phyloP scores from a whole-genome alignment of 2,113 vertebrate genomes.

The Prunella himalayana region DNA sequence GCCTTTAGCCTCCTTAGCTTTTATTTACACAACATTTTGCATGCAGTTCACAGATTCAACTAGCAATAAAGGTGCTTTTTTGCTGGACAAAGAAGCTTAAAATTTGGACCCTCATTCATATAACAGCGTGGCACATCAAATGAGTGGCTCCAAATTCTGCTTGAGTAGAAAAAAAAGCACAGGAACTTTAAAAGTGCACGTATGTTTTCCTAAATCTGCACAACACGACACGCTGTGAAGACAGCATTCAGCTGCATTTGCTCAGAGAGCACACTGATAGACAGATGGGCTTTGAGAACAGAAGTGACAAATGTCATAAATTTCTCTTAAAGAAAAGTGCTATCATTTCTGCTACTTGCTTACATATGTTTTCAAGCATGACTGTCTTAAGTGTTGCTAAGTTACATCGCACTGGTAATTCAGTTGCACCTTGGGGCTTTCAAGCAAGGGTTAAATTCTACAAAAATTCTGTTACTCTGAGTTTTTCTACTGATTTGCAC shows the following conservation, averaged over 20 bases:
- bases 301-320: slow-evolving; percentile 24
- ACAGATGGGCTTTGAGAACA: slow-evolving; percentile 28
- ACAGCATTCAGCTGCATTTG: not conserved
- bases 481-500: not conserved
- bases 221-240: not conserved
- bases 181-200: not conserved
- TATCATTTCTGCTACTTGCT: slow-evolving; percentile 2
- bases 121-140: not conserved
- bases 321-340: slow-evolving; percentile 17
- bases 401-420: not conserved
- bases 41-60: not conserved
- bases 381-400: not conserved
- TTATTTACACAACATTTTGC: not conserved
- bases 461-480: not conserved
- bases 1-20: not conserved
- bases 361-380: slow-evolving; percentile 25
- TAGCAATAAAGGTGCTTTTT: not conserved
- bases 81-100: not conserved
- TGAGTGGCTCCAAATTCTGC: not conserved
- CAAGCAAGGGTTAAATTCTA: not conserved
- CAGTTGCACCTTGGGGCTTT: not conserved
- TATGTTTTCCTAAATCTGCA: not conserved
- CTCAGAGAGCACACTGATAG: not conserved
- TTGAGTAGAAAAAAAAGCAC: not conserved
- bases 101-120: not conserved